Evolutionary conservation across 2,888 invertebrate species (phyloP).

Genomic region (Tachina grossa): DNA sequence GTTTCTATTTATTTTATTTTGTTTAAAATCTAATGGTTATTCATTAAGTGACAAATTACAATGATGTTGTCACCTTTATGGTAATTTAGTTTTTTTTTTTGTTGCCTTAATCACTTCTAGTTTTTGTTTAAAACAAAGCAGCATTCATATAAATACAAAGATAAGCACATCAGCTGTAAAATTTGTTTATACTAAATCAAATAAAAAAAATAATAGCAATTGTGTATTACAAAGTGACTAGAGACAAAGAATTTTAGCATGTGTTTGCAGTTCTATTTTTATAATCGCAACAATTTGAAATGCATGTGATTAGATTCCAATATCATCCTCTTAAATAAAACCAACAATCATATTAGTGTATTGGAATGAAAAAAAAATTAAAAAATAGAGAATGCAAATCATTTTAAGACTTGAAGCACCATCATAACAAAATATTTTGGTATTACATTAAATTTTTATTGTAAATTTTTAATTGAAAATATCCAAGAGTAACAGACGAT

Average conservation of each 20-base stretch:
- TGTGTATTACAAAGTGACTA: neutral
- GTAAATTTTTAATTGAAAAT: too few relatives aligned
- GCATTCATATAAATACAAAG: neutral
- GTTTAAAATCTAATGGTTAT: slow-evolving; percentile 37
- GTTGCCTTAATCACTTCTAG: slow-evolving; percentile 12
- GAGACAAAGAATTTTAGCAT: slow-evolving; percentile 14
- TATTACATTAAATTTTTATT: too few relatives aligned
- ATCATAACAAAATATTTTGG: neutral
- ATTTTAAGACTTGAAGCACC: neutral
- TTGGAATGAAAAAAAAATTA: neutral
- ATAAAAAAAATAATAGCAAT: neutral
- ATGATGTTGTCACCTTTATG: slow-evolving; percentile 67
- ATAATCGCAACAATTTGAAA: slow-evolving; percentile 36
- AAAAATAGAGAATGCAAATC: slow-evolving; percentile 22
- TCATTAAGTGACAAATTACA: slow-evolving; percentile 66
- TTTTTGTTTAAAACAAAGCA: slow-evolving; percentile 20
- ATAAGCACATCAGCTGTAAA: slow-evolving; percentile 8
- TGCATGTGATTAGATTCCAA: slow-evolving; percentile 49
- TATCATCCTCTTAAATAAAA: slow-evolving; percentile 28
- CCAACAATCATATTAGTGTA: neutral
- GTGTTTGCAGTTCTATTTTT: slow-evolving; percentile 7
- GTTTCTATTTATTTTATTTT: slow-evolving; percentile 2
- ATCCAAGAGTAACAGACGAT: too few relatives aligned
- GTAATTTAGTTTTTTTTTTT: slow-evolving; percentile 37
- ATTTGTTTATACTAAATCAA: neutral